Evolutionary conservation across 2,113 vertebrate genomes (phyloP).

Genomic region (Nicator chloris): DNA sequence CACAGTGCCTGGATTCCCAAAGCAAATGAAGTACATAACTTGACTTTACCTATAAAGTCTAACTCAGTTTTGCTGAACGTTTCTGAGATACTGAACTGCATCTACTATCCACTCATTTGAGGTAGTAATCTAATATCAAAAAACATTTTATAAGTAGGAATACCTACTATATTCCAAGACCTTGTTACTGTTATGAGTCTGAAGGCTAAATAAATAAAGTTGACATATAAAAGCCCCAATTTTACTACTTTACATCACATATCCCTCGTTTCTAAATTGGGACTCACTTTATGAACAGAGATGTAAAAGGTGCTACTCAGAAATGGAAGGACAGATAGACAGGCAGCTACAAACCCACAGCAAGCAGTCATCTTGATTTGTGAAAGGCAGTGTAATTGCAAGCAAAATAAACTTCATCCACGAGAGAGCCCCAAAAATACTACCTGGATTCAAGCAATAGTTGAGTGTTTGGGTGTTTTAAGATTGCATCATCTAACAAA

Average conservation of each 20-base stretch:
- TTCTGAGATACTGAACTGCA: neutral
- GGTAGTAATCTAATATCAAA: neutral
- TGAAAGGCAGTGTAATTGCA: neutral
- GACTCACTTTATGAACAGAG: neutral
- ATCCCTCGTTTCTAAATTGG: neutral
- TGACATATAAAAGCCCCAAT: neutral
- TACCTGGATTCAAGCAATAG: neutral
- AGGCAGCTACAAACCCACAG: neutral
- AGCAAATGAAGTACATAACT: neutral
- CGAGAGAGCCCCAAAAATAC: neutral
- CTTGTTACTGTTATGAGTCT: neutral
- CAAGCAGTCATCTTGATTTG: neutral
- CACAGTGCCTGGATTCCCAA: neutral
- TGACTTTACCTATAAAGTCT: neutral
- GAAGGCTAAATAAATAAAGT: neutral
- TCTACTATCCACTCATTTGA: neutral
- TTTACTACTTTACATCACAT: neutral
- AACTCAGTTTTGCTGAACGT: neutral
- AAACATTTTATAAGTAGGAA: neutral
- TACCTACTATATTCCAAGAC: neutral
- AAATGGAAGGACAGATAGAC: neutral
- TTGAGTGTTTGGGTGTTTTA: neutral
- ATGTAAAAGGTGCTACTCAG: neutral
- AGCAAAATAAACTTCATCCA: neutral
- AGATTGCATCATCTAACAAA: neutral